Evolutionary conservation across 2,888 invertebrate species (phyloP), one percentile per base, ranked within the genome.

Genomic region (Torymus auratus): DNA sequence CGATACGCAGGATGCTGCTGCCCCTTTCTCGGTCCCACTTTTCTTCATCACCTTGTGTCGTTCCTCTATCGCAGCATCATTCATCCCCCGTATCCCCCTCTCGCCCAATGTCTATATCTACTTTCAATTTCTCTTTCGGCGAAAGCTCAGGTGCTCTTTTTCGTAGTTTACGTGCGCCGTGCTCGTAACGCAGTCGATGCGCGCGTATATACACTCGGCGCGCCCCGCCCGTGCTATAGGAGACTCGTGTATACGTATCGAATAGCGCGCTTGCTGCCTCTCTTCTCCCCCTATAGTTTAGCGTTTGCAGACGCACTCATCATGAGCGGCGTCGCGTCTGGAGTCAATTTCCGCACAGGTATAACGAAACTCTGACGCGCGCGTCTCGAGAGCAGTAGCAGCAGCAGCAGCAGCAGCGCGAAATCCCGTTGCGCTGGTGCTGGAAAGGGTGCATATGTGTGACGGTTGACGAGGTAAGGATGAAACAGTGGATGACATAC

Each of bases 301-400:
- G 28, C 28, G 28, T 28, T 28, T 28, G 68, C 17, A 13, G 17
- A 13, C 60, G 12, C 20, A 23, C 55, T 68, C 68, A 55, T 68
- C 55, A 20, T 53, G 68, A 50, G 68, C 50, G 68, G 7, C 53
- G 55, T 55, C 50, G 67, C 52, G 67, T 83, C 78, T 81, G 84
- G 83, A 86, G 85, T 86, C 85, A 85, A 86, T 87, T 86, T 85
- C 83, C 84, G 77, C 80, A 78, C 28, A 28, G 28, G 28, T 83
- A 28, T 74, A 74, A 67, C 75, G 75, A 75, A 75, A 75, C 75
- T 68, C 60, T 12, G 73, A 10, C 5, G 60, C 17, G 7, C 1
- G 28, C 7, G 28, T 28, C 28, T 28, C 28, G 28, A 28, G 28
- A 28, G 28, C 28, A 28, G 28, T 4, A 28, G 7, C 28, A n/a